Evolutionary conservation across 2,888 invertebrate species (phyloP).

Genomic region (Stenodema calcarata): DNA sequence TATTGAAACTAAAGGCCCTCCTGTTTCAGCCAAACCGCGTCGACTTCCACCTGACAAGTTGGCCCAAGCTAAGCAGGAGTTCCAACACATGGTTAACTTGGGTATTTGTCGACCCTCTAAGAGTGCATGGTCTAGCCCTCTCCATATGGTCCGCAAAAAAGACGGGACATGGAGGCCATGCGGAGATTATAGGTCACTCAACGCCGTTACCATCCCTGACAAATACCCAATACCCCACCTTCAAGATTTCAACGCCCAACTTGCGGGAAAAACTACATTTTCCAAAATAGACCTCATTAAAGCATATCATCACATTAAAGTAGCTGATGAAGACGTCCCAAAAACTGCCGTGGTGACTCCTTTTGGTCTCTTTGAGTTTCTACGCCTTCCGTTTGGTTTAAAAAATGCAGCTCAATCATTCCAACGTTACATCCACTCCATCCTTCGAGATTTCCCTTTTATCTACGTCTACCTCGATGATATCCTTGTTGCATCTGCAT

Average conservation of each 20-base stretch:
- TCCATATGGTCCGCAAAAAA: conserved; percentile 36
- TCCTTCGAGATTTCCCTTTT: conserved; percentile 54
- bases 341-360: conserved; percentile 56
- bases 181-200: conserved; percentile 61
- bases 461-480: conserved; percentile 57
- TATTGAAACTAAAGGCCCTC: conserved; percentile 52
- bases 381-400: conserved; percentile 56
- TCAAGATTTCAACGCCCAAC: conserved; percentile 57
- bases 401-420: conserved; percentile 57
- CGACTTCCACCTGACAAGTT: conserved; percentile 58
- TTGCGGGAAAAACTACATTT: conserved; percentile 58
- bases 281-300: conserved; percentile 50
- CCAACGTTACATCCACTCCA: conserved; percentile 57
- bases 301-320: conserved; percentile 61
- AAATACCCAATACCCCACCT: conserved; percentile 60
- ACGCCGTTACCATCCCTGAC: conserved; percentile 59
- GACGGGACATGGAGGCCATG: conserved; percentile 59
- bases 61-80: conserved; percentile 54
- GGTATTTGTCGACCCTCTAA: conserved; percentile 44
- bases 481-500: conserved; percentile 54
- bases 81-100: conserved; percentile 44
- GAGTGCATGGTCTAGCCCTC: conserved; percentile 47
- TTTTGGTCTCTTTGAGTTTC: conserved; percentile 57
- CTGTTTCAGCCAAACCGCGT: conserved; percentile 59
- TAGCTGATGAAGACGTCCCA: conserved; percentile 53